phyloP scores from a whole-genome alignment of 2,888 invertebrate genomes.

The Epicampocera succincta region DNA sequence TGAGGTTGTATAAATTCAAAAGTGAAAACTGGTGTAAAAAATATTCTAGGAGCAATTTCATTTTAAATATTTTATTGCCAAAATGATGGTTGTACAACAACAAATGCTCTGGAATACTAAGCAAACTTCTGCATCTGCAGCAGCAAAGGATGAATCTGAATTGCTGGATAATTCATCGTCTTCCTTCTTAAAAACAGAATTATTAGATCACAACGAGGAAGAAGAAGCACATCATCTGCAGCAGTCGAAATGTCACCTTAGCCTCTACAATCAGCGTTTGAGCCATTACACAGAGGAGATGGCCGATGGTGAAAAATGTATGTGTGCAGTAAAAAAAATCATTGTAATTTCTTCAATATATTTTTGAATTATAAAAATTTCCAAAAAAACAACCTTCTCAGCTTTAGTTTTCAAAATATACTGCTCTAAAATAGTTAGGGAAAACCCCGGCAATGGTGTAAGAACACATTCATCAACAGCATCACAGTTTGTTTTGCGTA shows the following conservation, averaged over 20 bases:
- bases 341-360: too few species aligned
- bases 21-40: conserved; percentile 1
- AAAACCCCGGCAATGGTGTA: too few species aligned
- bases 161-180: conserved; percentile 64
- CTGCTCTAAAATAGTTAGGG: too few species aligned
- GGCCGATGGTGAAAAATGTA: conserved; percentile 55
- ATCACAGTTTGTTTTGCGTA: too few species aligned
- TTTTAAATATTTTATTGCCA: conserved; percentile 26
- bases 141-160: conserved; percentile 71
- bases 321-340: conserved; percentile 4
- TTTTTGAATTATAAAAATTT: too few species aligned
- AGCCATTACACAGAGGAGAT: conserved; percentile 8
- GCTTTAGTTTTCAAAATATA: too few species aligned
- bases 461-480: too few species aligned
- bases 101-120: conserved; percentile 75
- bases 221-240: conserved; percentile 23
- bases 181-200: conserved; percentile 59
- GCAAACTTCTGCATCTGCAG: conserved; percentile 47
- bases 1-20: not conserved
- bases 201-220: conserved; percentile 47
- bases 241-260: conserved; percentile 30
- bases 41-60: not conserved
- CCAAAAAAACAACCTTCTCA: too few species aligned
- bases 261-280: conserved; percentile 38
- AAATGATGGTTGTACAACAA: conserved; percentile 78